A percentile compares a stretch with the other conserved stretches of the same genome.
Evolutionary conservation across 2,797 vertebrate species (phyloP).

Genomic region (Cossypha caffra): DNA sequence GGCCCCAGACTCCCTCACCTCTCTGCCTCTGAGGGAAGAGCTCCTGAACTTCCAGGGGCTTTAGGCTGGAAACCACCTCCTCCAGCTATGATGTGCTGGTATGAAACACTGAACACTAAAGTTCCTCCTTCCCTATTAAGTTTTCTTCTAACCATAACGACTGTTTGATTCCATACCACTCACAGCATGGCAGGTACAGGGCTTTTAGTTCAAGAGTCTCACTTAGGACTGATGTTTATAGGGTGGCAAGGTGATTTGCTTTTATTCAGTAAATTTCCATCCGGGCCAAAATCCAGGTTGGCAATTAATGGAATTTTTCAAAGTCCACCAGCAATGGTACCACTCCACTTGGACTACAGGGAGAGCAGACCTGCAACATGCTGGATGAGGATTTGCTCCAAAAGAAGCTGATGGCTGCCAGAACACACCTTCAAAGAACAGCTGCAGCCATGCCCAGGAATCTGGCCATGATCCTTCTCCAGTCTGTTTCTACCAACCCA

Average conservation of each 20-base stretch:
- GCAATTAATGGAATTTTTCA: not conserved
- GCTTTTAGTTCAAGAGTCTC: not conserved
- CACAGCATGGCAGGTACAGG: not conserved
- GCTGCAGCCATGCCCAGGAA: slow-evolving; percentile 87
- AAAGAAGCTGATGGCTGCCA: slow-evolving; percentile 84
- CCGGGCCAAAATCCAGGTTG: not conserved
- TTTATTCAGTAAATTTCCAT: not conserved
- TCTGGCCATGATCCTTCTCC: slow-evolving; percentile 83
- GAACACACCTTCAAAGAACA: slow-evolving; percentile 83
- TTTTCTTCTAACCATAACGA: not conserved
- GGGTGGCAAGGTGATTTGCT: not conserved
- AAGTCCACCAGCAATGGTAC: not conserved
- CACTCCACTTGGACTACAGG: slow-evolving; percentile 35
- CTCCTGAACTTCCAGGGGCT: not conserved
- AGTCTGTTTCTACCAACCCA: slow-evolving; percentile 68
- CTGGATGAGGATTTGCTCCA: slow-evolving; percentile 88
- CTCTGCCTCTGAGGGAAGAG: not conserved
- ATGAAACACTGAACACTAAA: not conserved
- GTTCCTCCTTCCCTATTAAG: not conserved
- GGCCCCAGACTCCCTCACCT: not conserved
- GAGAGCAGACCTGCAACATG: slow-evolving; percentile 86
- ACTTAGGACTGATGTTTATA: not conserved
- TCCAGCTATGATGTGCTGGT: not conserved
- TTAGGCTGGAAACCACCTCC: not conserved
- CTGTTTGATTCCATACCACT: not conserved